Base-by-base conservation (phyloP, 2,113 vertebrate species). In the Bufo bufo region DNA sequence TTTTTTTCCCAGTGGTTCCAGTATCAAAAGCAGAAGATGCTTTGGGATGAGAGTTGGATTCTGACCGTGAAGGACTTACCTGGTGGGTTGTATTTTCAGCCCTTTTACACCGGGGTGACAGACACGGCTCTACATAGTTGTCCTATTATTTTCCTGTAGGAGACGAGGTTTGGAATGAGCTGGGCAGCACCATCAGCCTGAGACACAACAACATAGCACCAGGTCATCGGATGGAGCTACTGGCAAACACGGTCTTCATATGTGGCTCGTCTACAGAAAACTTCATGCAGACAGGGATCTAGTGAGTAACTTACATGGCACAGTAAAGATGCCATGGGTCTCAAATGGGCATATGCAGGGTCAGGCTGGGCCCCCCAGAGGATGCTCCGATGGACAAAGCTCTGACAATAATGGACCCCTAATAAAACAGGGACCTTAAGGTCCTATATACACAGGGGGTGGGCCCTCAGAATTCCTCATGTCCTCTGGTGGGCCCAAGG, bases 31-130 rank as follows among this genome's bases (percentile, higher is more conserved):
- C 95, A 94, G 91, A 95, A 94, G 91, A 94, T 96, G 95, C 93
- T 96, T 89, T 95, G 95, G 94, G 95, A 95, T 86, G 95, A 96
- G 90, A 96, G 94, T 89, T 96, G 95, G 95, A 95, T 96, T 85
- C 94, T 95, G 83, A 93, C 90, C 86, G 94, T 95, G 90, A 96
- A 94, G 81, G 92, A 91, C 83, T 93, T 95, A 82, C 91, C 93
- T 72, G 87, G 87, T 88, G 84, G 5, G 2, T 54, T 23, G 78
- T 11, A 6, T 47, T 54, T 4, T 52, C 12, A 49, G n/a, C 14
- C 10, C 0, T 13, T 16, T n/a, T 50, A 10, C n/a, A 33, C 8
- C 23, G 10, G 14, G 43, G 17, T 16, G 5, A 69, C 16, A 16
- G 13, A n/a, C 13, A 23, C 45, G 16, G 9, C 43, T n/a, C 63